Evolutionary conservation across 2,888 invertebrate species (phyloP), one percentile per base, ranked within the genome.

Genomic region (Tenthredo mesomela): DNA sequence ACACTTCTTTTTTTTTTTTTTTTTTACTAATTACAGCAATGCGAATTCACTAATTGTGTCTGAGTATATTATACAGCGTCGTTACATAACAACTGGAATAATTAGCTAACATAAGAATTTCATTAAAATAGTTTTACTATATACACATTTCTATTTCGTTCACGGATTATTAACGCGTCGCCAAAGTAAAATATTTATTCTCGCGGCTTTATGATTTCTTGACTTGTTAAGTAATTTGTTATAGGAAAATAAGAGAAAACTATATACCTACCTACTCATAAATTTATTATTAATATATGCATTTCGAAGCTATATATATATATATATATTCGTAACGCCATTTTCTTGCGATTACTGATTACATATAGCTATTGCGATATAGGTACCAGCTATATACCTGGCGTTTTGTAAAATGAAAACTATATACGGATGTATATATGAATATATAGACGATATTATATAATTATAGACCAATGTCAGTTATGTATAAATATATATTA

Each of bases 261-360:
- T 18, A n/a, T n/a, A n/a, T n/a, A n/a, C n/a, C n/a, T n/a, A n/a
- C n/a, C n/a, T n/a, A 18, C 43, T 5, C 2, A 47, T 75, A 73
- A 37, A 47, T n/a, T n/a, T 40, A 40, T 40, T 21, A 75, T n/a
- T n/a, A 25, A 75, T 25, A 75, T 47, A 43, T 47, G 15, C 47
- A n/a, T 75, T 25, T 37, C 25, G 25, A 21, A 21, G 6, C 40
- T 43, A 47, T 47, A 21, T 25, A 40, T n/a, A 47, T 47, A 25
- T 75, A 47, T 43, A 47, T 47, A 21, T 25, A 40, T n/a, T 75
- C 75, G 43, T 75, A 47, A 15, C 75, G 75, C 75, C 47, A 75
- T 47, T 75, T 75, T 75, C 25, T 43, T 75, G 47, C 47, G 25
- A 75, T 40, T 75, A 0, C 21, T 37, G 33, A 70, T 33, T 70